Conservation (phyloP, 2,113 vertebrate genomes). For the Thymallus thymallus region DNA sequence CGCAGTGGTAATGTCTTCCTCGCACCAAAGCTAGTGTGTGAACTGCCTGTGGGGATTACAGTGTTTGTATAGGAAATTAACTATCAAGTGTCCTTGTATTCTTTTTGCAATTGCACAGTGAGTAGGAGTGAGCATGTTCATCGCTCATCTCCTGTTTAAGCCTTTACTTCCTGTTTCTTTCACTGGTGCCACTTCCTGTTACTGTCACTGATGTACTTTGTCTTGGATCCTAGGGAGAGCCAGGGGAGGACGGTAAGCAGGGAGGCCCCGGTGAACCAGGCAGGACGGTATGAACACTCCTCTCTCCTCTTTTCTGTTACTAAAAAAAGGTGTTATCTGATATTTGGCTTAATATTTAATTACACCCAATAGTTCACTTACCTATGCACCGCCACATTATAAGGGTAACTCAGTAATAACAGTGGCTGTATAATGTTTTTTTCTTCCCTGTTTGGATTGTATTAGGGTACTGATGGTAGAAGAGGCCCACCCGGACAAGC, state of each 20-base stretch:
- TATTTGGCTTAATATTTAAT: too few relatives aligned
- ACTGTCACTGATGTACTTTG: constrained; percentile 13
- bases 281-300: constrained; percentile 68
- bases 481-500: constrained; percentile 82
- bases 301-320: background rate
- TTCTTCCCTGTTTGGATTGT: constrained; percentile 19
- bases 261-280: constrained; percentile 77
- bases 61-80: background rate
- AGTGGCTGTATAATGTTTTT: background rate
- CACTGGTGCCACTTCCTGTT: background rate
- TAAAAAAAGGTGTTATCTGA: too few relatives aligned
- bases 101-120: background rate
- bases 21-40: background rate
- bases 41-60: background rate
- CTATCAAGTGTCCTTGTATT: background rate
- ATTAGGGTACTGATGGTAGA: constrained; percentile 84
- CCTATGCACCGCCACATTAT: too few relatives aligned
- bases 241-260: constrained; percentile 73
- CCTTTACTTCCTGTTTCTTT: background rate
- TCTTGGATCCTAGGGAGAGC: constrained; percentile 77
- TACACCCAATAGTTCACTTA: too few relatives aligned
- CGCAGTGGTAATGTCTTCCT: constrained; percentile 75
- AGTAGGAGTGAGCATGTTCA: background rate
- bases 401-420: background rate
- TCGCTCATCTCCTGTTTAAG: background rate